Evolutionary conservation across 2,888 invertebrate species (phyloP), one percentile per base, ranked within the genome.

Genomic region (Torymus texanus): DNA sequence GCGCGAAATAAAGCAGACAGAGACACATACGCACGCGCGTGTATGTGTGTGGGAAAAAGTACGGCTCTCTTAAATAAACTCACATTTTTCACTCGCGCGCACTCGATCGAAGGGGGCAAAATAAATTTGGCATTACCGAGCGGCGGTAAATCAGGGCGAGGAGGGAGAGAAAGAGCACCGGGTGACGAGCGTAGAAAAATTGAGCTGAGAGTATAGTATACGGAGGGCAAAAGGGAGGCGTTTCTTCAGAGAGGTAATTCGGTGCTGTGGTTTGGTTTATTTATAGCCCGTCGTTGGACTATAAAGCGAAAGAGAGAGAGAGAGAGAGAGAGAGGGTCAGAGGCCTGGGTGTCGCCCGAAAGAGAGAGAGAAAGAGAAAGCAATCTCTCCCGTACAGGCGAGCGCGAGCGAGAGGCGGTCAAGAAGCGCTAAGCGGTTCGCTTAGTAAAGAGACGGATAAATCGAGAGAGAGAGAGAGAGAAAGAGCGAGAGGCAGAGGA

Each of bases 181-280:
- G 65, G 75, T 62, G 75, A 78, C 24, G 76, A 68, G 75, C 70
- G 67, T 55, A 29, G 53, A 77, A 81, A 81, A 81, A 81, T 82
- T 80, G 82, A 81, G 66, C 29, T 21, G 58, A 14, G 14, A 70
- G 75, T 14, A 41, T 2, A 58, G 24, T 41, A 16, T 58, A 51
- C 61, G 55, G 13, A 41, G 13, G 16, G 68, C 61, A n/a, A 55
- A 55, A 75, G 62, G 62, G 72, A 72, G 74, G 75, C 65, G 75
- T 80, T 80, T 80, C 73, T 75, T 78, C 78, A 75, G 78, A 75
- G 74, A 77, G 74, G 77, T 80, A 74, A 74, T 77, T 80, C 73
- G 80, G 73, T 74, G 75, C 75, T 76, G 78, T 41, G 68, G 81
- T 68, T 76, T 74, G 51, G 75, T 76, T 81, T 81, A 81, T 81